Evolutionary conservation across 2,888 invertebrate species (phyloP).

Genomic region (Leptarthrus brevirostris): DNA sequence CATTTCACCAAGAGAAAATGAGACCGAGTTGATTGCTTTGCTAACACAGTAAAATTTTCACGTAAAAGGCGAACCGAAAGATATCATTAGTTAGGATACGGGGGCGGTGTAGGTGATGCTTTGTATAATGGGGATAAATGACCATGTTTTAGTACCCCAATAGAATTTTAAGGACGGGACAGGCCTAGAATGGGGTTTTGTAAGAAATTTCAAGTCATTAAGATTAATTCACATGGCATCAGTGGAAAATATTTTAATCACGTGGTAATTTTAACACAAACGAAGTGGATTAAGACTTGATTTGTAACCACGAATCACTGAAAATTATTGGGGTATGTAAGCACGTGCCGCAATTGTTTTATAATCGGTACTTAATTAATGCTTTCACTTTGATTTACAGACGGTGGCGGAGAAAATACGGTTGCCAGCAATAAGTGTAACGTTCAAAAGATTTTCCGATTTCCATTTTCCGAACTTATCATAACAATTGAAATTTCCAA

Average conservation of each 20-base stretch:
- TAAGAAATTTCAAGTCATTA: constrained; percentile 45
- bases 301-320: no score
- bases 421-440: no score
- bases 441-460: no score
- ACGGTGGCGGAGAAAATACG: no score
- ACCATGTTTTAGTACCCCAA: constrained; percentile 13
- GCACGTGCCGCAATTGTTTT: no score
- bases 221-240: constrained; percentile 38
- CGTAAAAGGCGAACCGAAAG: constrained; percentile 26
- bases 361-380: no score
- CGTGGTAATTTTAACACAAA: constrained; percentile 27
- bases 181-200: not conserved
- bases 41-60: constrained; percentile 44
- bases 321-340: no score
- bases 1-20: constrained; percentile 37
- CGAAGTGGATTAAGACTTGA: constrained; percentile 26
- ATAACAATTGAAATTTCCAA: no score
- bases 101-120: constrained; percentile 12
- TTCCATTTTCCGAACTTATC: no score
- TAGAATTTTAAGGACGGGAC: not conserved
- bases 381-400: no score
- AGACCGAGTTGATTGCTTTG: constrained; percentile 44
- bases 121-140: constrained; percentile 26
- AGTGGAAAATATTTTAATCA: constrained; percentile 35
- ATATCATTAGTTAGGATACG: constrained; percentile 36